Evolutionary conservation across 2,113 vertebrate species (phyloP).

Genomic region (Peromyscus californicus): DNA sequence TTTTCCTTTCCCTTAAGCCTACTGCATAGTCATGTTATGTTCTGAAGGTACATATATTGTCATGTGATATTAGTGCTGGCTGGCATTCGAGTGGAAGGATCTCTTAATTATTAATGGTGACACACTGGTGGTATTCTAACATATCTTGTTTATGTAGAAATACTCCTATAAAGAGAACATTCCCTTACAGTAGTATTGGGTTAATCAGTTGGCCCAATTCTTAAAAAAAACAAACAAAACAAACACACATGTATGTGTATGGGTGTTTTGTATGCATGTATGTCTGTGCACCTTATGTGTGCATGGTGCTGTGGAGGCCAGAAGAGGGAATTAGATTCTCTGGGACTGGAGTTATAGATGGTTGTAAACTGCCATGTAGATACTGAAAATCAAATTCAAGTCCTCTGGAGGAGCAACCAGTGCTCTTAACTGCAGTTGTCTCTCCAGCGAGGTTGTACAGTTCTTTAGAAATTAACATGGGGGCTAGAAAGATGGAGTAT

Average conservation of each 20-base stretch:
- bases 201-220: not conserved
- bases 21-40: not conserved
- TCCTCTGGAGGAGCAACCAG: not conserved
- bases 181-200: constrained; percentile 20
- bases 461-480: not conserved
- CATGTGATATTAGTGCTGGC: not conserved
- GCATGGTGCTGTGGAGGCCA: not conserved
- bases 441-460: not conserved
- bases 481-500: too few species aligned
- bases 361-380: not conserved
- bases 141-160: constrained; percentile 20
- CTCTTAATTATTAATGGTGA: constrained; percentile 14
- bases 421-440: too few species aligned
- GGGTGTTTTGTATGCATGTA: not conserved
- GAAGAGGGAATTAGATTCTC: not conserved
- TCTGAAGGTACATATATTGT: not conserved
- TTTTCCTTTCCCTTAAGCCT: not conserved
- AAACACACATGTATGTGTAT: not conserved
- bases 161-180: not conserved
- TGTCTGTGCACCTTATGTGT: too few species aligned
- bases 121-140: constrained; percentile 10
- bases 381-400: not conserved
- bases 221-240: not conserved
- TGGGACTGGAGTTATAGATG: not conserved
- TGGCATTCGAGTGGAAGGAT: not conserved